A percentile compares a stretch with the other conserved stretches of the same genome.
Conservation (phyloP, 1,140 invertebrate species). For the Drosophila cardini region DNA sequence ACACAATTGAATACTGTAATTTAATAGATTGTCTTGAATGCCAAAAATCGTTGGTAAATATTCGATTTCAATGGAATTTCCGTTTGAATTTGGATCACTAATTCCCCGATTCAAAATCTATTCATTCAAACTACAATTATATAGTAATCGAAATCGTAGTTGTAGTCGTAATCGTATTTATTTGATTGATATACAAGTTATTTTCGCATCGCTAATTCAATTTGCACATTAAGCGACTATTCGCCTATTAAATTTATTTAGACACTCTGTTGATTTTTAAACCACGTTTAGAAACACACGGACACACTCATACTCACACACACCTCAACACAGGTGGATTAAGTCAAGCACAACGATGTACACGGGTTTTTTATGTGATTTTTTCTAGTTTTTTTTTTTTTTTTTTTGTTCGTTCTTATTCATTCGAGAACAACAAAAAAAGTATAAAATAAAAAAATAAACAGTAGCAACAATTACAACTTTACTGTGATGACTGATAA, state of each 20-base stretch:
- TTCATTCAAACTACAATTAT: slow-evolving; percentile 9
- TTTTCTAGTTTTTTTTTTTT: slow-evolving; percentile 14
- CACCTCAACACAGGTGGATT: slow-evolving; percentile 13
- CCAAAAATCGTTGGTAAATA: no score
- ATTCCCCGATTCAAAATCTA: slow-evolving; percentile 10
- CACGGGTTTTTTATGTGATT: slow-evolving; percentile 38
- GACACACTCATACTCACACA: slow-evolving; percentile 7
- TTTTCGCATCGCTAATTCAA: slow-evolving; percentile 26
- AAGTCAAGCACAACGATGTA: slow-evolving; percentile 61
- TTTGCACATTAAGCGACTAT: slow-evolving; percentile 24
- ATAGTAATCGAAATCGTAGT: not conserved
- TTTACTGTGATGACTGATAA: slow-evolving; percentile 39
- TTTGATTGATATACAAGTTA: slow-evolving; percentile 10
- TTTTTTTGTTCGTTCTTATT: slow-evolving; percentile 33
- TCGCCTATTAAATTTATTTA: slow-evolving; percentile 10
- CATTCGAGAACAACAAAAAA: slow-evolving; percentile 26
- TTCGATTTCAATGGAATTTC: no score
- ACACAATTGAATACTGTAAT: no score
- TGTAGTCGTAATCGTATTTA: not conserved
- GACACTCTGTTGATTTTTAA: slow-evolving; percentile 19
- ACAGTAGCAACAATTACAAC: slow-evolving; percentile 34
- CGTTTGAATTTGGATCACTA: slow-evolving; percentile 11
- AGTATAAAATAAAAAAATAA: no score
- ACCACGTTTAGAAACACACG: slow-evolving; percentile 42
- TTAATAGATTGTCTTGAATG: no score